These are phyloP conservation scores for Herminia tarsipennalis DNA, from an alignment of 2,888 invertebrate species.

Conservation along the genomic window DNA sequence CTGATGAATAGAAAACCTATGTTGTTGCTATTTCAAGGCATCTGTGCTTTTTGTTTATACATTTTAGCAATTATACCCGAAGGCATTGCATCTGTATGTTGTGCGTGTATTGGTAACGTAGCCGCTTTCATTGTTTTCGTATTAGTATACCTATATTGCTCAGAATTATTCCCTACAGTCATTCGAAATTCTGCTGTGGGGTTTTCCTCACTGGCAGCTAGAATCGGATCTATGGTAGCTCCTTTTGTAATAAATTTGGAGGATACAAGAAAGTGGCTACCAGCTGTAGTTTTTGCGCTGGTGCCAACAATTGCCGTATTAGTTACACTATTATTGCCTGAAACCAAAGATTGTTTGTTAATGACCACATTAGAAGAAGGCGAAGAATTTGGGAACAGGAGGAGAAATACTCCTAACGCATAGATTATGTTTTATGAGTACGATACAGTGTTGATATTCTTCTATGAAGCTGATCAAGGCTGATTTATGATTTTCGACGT, in stretches of 20 bases:
- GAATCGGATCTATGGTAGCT: slow-evolving; percentile 94
- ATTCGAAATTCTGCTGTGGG: slow-evolving; percentile 95
- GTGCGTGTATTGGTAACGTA: slow-evolving; percentile 91
- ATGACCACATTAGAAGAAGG: slow-evolving; percentile 94
- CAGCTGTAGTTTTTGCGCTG: slow-evolving; percentile 89
- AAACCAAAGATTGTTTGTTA: slow-evolving; percentile 90
- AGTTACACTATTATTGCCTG: slow-evolving; percentile 88
- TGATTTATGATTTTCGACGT: too few relatives aligned
- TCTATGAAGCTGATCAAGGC: too few relatives aligned
- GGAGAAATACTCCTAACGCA: not conserved
- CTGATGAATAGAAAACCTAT: slow-evolving; percentile 89
- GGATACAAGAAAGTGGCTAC: slow-evolving; percentile 83
- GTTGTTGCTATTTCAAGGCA: slow-evolving; percentile 85
- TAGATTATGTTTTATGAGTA: too few relatives aligned
- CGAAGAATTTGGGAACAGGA: slow-evolving; percentile 82
- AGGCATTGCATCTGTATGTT: slow-evolving; percentile 77
- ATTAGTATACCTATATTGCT: slow-evolving; percentile 93
- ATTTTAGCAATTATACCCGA: slow-evolving; percentile 83
- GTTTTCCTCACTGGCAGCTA: slow-evolving; percentile 93
- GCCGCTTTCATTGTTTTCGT: slow-evolving; percentile 94
- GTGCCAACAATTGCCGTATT: slow-evolving; percentile 84
- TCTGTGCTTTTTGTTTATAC: slow-evolving; percentile 87
- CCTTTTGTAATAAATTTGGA: slow-evolving; percentile 90
- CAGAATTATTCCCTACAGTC: slow-evolving; percentile 95
- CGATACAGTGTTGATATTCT: too few relatives aligned